Evolutionary conservation across 2,888 invertebrate species (phyloP).

Genomic region (Callosobruchus maculatus): DNA sequence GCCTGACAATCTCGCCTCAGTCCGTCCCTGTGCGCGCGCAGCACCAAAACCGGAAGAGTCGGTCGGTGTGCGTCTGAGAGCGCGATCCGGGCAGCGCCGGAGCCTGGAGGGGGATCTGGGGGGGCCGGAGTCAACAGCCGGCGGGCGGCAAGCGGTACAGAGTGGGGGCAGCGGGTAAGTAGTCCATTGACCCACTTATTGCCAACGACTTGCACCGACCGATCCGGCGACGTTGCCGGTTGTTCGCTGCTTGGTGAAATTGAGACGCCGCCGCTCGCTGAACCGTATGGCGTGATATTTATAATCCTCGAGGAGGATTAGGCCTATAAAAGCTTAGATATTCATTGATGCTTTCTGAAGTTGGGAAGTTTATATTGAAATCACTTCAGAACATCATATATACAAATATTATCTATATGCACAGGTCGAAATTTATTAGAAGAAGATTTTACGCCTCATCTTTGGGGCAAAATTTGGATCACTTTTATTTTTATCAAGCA

Average conservation of each 20-base stretch:
- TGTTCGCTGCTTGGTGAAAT: background rate
- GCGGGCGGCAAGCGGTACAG: background rate
- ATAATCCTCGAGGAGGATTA: too few relatives aligned
- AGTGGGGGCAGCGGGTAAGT: slow-evolving; percentile 33
- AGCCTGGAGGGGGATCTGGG: slow-evolving; percentile 30
- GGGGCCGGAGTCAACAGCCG: slow-evolving; percentile 32
- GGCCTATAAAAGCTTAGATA: too few relatives aligned
- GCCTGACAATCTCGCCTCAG: background rate
- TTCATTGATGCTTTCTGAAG: too few relatives aligned
- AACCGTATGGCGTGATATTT: too few relatives aligned
- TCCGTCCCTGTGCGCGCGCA: background rate
- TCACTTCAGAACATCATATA: too few relatives aligned
- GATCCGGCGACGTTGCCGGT: background rate
- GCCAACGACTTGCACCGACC: slow-evolving; percentile 35
- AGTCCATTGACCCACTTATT: slow-evolving; percentile 44
- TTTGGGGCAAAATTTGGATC: too few relatives aligned
- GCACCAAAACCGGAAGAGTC: slow-evolving; percentile 37
- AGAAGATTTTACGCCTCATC: too few relatives aligned
- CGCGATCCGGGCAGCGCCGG: slow-evolving; percentile 2
- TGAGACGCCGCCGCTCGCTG: too few relatives aligned
- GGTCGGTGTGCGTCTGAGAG: slow-evolving; percentile 25
- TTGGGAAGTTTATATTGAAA: too few relatives aligned
- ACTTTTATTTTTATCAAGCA: too few relatives aligned
- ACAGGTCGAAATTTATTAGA: too few relatives aligned
- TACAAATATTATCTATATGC: too few relatives aligned